Percentiles rank a stretch among this genome's conserved stretches.
Evolutionary conservation across 2,113 vertebrate genomes (phyloP).

Genomic region (Campylorhamphus procurvoides): DNA sequence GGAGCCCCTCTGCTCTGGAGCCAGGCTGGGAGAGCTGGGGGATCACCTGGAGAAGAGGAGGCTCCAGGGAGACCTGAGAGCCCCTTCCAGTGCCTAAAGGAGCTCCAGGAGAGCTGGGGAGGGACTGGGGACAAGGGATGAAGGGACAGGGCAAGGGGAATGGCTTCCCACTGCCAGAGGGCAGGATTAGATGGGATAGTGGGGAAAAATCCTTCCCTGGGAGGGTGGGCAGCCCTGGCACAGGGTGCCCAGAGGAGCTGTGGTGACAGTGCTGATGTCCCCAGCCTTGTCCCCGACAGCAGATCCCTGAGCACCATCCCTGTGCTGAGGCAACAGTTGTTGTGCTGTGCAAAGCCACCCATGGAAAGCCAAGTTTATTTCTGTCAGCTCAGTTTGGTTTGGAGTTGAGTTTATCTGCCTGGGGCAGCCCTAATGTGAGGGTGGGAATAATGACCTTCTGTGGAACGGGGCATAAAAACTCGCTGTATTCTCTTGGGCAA

Average conservation of each 20-base stretch:
- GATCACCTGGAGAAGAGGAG: background rate
- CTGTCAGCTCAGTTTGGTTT: slow-evolving; percentile 2
- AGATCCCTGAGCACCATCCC: background rate
- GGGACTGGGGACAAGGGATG: background rate
- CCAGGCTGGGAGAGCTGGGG: background rate
- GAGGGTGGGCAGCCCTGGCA: background rate
- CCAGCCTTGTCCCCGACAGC: background rate
- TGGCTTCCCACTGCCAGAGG: background rate
- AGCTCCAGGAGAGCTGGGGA: background rate
- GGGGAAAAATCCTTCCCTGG: accelerated
- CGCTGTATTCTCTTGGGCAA: slow-evolving; percentile 7
- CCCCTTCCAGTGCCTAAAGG: background rate
- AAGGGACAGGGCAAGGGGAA: background rate
- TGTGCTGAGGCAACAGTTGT: background rate
- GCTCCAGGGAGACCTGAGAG: background rate
- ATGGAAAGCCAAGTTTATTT: background rate
- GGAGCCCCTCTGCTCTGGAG: background rate
- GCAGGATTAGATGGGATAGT: too few relatives aligned
- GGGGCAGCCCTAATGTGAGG: background rate
- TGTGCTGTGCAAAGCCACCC: background rate
- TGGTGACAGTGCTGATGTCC: background rate
- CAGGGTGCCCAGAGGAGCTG: background rate
- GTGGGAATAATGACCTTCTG: background rate
- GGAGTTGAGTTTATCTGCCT: background rate
- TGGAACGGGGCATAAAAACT: background rate